Conservation (phyloP, 2,797 vertebrate genomes). For the Molossus molossus region DNA sequence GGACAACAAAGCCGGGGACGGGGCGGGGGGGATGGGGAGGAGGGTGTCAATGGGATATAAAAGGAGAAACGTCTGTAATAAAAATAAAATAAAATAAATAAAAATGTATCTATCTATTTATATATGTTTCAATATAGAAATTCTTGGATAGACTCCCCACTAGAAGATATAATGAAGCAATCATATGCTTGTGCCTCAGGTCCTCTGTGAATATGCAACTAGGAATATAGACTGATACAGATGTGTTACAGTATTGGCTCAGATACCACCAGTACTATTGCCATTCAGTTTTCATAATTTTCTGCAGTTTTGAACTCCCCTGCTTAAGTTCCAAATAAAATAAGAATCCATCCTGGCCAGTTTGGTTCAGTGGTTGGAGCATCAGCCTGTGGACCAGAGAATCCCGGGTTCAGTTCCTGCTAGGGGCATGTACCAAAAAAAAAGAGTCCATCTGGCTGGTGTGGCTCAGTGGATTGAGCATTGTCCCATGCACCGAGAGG, state of each 20-base stretch:
- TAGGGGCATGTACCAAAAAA: neutral
- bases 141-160: neutral
- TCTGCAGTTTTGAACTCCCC: neutral
- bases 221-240: neutral
- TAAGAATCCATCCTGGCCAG: neutral
- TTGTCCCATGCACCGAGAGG: too few species aligned
- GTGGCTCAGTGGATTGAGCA: too few species aligned
- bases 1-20: too few species aligned
- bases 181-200: neutral
- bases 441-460: neutral
- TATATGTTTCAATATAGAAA: neutral
- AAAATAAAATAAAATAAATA: too few species aligned
- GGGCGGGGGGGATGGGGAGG: too few species aligned
- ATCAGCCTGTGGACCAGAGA: too few species aligned
- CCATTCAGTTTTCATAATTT: neutral
- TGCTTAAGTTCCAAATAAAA: conserved; percentile 26
- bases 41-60: too few species aligned
- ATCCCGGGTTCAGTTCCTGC: too few species aligned
- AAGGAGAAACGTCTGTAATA: too few species aligned
- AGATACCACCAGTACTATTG: neutral
- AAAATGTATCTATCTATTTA: neutral
- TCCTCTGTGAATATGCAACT: neutral
- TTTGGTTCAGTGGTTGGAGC: too few species aligned
- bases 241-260: neutral
- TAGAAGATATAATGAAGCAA: neutral